Percentiles rank a stretch among this genome's conserved stretches.
phyloP scores from a whole-genome alignment of 2,797 vertebrate genomes.

The Heteromormyrus szaboi region DNA sequence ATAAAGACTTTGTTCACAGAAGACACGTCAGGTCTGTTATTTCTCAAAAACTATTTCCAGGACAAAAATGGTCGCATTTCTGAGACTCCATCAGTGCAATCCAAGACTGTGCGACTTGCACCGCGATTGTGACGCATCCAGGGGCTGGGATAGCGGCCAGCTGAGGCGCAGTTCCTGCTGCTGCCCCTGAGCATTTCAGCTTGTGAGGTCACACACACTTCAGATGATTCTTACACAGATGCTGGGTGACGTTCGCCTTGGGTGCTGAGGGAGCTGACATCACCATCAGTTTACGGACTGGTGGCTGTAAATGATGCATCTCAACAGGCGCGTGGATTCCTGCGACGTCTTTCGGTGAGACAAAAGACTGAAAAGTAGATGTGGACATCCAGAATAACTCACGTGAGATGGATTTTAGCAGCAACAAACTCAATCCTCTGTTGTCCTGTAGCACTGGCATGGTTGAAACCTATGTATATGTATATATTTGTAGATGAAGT shows the following conservation, averaged over 20 bases:
- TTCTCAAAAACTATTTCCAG: neutral
- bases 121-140: neutral
- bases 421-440: neutral
- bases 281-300: neutral
- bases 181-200: neutral
- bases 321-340: neutral
- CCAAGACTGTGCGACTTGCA: neutral
- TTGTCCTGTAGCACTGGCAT: neutral
- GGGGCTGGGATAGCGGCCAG: neutral
- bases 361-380: neutral
- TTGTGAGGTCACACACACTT: neutral
- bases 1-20: neutral
- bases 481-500: neutral
- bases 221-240: neutral
- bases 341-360: neutral
- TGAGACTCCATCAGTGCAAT: neutral
- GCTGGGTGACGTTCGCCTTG: neutral
- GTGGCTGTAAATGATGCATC: neutral
- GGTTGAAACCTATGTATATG: neutral
- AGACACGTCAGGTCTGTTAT: neutral
- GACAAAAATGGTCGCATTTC: neutral
- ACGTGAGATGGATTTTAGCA: neutral
- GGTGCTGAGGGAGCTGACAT: neutral
- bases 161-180: neutral
- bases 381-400: neutral